phyloP scores from a whole-genome alignment of 2,797 vertebrate genomes.

The Enteromius mattozi region DNA sequence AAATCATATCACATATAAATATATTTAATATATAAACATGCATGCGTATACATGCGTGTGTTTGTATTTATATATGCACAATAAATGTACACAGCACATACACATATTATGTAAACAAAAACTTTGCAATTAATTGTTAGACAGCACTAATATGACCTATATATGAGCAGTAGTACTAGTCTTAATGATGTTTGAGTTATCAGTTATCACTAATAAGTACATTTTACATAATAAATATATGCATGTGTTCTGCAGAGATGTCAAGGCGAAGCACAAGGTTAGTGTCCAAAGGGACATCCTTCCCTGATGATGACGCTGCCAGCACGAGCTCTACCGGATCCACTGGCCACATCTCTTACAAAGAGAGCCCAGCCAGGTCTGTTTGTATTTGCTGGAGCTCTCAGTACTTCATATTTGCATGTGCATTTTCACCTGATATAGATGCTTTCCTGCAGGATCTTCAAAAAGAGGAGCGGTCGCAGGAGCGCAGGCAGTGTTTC shows the following conservation, averaged over 20 bases:
- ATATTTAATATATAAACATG: too few species aligned
- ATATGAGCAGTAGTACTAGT: background rate
- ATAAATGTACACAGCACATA: too few species aligned
- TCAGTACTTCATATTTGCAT: background rate
- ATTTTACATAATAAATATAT: background rate
- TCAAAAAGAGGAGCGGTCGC: constrained; percentile 48
- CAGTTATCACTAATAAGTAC: background rate
- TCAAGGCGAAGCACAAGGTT: constrained; percentile 56
- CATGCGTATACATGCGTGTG: too few species aligned
- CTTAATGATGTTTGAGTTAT: background rate
- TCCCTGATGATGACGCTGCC: constrained; percentile 57
- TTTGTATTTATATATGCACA: too few species aligned
- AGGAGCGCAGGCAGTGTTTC: constrained; percentile 28
- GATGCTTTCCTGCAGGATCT: constrained; percentile 45
- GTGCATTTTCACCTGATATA: background rate
- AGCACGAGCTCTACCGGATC: constrained; percentile 61
- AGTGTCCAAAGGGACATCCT: constrained; percentile 20
- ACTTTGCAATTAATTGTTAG: too few species aligned
- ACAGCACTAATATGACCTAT: background rate
- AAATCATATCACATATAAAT: too few species aligned
- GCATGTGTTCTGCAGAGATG: constrained; percentile 39
- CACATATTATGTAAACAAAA: too few species aligned
- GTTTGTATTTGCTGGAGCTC: background rate
- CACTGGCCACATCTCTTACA: constrained; percentile 49
- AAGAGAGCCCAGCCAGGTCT: constrained; percentile 55